Conservation (phyloP, 2,888 invertebrate species). For the Mythimna pallens region DNA sequence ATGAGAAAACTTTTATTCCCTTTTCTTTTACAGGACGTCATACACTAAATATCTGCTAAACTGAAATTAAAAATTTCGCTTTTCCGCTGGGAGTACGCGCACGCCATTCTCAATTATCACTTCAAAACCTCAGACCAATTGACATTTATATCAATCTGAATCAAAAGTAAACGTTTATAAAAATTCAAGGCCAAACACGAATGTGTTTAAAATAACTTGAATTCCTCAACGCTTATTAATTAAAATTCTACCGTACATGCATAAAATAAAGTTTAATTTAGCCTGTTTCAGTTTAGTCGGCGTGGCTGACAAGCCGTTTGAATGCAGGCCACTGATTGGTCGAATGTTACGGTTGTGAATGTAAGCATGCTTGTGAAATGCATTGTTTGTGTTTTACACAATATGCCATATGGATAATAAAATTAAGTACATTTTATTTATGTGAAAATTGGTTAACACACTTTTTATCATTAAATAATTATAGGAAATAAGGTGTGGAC, state of each 20-base stretch:
- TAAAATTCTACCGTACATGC: conserved; percentile 50
- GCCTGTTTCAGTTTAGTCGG: conserved; percentile 55
- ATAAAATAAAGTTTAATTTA: conserved; percentile 45
- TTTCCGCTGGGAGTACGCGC: too few species aligned
- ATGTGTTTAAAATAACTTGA: conserved; percentile 51
- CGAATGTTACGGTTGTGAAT: conserved; percentile 56
- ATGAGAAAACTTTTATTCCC: too few species aligned
- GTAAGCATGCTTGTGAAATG: conserved; percentile 62
- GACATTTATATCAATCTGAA: conserved; percentile 56
- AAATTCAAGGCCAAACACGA: conserved; percentile 57
- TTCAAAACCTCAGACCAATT: conserved; percentile 35
- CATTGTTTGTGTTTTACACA: conserved; percentile 58
- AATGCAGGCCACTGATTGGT: conserved; percentile 69
- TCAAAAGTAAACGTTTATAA: conserved; percentile 61
- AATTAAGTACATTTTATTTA: not conserved
- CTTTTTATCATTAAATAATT: too few species aligned
- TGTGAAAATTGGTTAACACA: not conserved
- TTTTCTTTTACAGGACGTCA: too few species aligned
- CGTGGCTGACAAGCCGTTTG: conserved; percentile 74
- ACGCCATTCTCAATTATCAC: not conserved
- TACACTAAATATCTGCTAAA: too few species aligned
- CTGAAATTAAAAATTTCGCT: too few species aligned
- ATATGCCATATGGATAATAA: not conserved
- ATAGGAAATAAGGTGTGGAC: too few species aligned
- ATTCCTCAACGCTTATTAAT: conserved; percentile 40